Conservation (phyloP, 2,888 invertebrate genomes). For the Apodemia hepburni region DNA sequence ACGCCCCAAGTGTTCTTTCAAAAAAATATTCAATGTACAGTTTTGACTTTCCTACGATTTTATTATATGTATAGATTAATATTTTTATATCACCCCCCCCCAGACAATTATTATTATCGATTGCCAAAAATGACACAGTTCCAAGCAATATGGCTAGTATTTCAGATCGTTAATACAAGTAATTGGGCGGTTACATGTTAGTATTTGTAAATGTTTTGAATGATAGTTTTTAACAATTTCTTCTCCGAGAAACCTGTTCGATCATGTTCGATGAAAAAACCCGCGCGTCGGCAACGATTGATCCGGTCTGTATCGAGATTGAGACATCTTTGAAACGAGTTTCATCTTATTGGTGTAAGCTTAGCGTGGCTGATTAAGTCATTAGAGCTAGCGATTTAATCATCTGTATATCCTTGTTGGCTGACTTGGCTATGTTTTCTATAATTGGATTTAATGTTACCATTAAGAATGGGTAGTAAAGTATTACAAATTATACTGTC, state of each 20-base stretch:
- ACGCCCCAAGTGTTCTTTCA: no score
- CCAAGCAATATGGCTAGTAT: no score
- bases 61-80: no score
- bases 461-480: no score
- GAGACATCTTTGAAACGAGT: slow-evolving; percentile 75
- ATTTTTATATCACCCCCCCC: no score
- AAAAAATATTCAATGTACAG: no score
- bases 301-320: slow-evolving; percentile 70
- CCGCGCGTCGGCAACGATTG: slow-evolving; percentile 67
- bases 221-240: slow-evolving; percentile 45
- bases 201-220: slow-evolving; percentile 35
- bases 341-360: slow-evolving; percentile 51
- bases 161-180: not conserved
- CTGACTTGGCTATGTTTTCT: no score
- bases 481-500: no score
- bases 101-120: no score
- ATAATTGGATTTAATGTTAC: no score
- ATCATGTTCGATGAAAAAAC: slow-evolving; percentile 68
- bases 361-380: slow-evolving; percentile 34
- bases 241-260: slow-evolving; percentile 57
- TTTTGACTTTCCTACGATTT: no score
- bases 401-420: not conserved
- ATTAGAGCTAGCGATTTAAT: slow-evolving; percentile 24
- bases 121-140: no score
- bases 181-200: slow-evolving; percentile 29